A percentile compares a stretch with the other conserved stretches of the same genome.
These are phyloP conservation scores for Sclerodermus sp. DNA, from an alignment of 2,888 invertebrate species.

Conservation along the genomic window DNA sequence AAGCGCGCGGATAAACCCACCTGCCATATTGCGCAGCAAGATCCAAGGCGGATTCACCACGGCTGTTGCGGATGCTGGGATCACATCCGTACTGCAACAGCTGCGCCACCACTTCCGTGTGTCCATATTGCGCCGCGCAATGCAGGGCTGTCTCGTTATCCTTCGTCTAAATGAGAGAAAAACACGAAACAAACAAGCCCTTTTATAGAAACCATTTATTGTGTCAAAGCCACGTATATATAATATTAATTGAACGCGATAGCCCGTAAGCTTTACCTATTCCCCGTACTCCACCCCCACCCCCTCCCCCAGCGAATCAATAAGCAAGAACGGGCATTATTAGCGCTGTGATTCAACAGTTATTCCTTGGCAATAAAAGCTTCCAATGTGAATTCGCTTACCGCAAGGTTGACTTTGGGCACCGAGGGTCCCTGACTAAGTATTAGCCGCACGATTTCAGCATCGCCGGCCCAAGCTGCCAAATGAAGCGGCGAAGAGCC, in stretches of 20 bases:
- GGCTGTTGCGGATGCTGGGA: conserved; percentile 82
- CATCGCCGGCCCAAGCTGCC: conserved; percentile 93
- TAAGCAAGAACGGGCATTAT: no score
- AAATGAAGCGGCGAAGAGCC: conserved; percentile 92
- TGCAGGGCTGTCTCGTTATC: conserved; percentile 92
- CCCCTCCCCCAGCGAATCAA: no score
- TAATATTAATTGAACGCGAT: conserved; percentile 1
- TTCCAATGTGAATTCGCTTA: conserved; percentile 56
- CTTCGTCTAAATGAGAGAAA: conserved; percentile 68
- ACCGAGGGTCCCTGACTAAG: conserved; percentile 80
- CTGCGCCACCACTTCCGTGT: conserved; percentile 80
- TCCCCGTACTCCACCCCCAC: no score
- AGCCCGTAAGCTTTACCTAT: no score
- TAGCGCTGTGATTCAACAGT: no score
- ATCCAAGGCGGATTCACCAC: conserved; percentile 90
- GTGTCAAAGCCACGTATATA: not conserved
- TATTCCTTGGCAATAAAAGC: no score
- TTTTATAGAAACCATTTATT: not conserved
- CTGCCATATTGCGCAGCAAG: conserved; percentile 90
- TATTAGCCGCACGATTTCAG: conserved; percentile 83
- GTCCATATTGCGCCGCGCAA: conserved; percentile 91
- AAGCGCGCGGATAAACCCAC: conserved; percentile 57
- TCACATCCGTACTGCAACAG: conserved; percentile 85
- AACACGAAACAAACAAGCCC: not conserved
- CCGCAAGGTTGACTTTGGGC: conserved; percentile 83